phyloP scores from a whole-genome alignment of 2,113 vertebrate genomes.

The Cisticola juncidis region DNA sequence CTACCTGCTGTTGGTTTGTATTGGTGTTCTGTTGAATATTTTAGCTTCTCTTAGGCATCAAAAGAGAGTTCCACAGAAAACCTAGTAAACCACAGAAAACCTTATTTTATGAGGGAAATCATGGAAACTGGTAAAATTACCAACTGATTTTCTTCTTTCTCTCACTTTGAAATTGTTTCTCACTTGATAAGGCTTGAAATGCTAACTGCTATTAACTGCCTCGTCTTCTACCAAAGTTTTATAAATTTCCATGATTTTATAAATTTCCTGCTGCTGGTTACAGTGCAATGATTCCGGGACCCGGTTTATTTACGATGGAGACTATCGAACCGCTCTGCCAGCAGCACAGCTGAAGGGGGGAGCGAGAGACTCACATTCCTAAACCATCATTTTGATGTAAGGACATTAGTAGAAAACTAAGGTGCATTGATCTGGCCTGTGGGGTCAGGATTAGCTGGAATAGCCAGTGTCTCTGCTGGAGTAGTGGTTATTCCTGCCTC shows the following conservation, averaged over 20 bases:
- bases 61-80: constrained; percentile 11
- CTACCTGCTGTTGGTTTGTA: constrained; percentile 30
- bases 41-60: constrained; percentile 23
- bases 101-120: constrained; percentile 36
- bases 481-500: constrained; percentile 75
- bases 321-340: constrained; percentile 42
- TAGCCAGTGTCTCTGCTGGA: constrained; percentile 75
- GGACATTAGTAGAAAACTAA: constrained; percentile 92
- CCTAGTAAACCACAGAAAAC: background rate
- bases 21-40: constrained; percentile 43
- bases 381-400: constrained; percentile 89
- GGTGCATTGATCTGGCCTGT: constrained; percentile 89
- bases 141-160: constrained; percentile 11
- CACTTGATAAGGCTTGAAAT: constrained; percentile 54
- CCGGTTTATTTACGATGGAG: constrained; percentile 67
- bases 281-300: constrained; percentile 57
- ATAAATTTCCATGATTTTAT: constrained; percentile 36
- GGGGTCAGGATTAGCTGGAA: constrained; percentile 87
- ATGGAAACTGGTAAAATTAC: constrained; percentile 37
- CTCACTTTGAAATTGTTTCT: constrained; percentile 53
- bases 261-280: constrained; percentile 63
- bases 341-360: constrained; percentile 49
- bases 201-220: constrained; percentile 33
- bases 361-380: constrained; percentile 76
- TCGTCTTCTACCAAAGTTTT: constrained; percentile 61